Conservation (phyloP, 2,113 vertebrate species). For the Gallinago undulata region DNA sequence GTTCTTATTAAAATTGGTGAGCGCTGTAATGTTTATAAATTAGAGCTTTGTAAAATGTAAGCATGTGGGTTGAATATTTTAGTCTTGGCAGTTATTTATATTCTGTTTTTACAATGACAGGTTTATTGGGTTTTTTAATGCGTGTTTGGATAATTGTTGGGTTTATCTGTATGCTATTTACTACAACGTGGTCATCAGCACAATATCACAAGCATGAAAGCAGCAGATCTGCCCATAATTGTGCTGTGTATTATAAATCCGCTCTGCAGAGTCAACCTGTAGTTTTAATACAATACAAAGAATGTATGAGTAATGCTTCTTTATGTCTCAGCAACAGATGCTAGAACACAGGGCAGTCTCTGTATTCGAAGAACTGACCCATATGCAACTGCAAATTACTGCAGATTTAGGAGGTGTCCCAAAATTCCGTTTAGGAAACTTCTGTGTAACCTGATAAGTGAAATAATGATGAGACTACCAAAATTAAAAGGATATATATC, state of each 20-base stretch:
- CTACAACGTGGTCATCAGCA: background rate
- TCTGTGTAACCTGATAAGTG: background rate
- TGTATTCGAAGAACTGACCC: background rate
- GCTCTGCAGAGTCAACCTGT: background rate
- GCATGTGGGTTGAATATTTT: slow-evolving; percentile 29
- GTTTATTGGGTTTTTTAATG: slow-evolving; percentile 11
- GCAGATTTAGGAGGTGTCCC: background rate
- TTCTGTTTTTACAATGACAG: background rate
- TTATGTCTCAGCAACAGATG: background rate
- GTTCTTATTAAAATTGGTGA: slow-evolving; percentile 25
- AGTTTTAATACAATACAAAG: background rate
- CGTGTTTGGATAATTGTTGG: background rate
- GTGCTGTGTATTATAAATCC: background rate
- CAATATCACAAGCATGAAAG: background rate
- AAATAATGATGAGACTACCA: background rate
- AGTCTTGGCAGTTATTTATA: background rate
- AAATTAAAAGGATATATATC: background rate
- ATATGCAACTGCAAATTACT: background rate
- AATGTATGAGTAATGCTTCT: background rate
- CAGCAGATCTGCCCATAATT: background rate
- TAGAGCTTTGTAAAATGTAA: slow-evolving; percentile 35
- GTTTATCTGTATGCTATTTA: background rate
- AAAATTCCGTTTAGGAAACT: background rate
- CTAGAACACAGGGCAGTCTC: background rate
- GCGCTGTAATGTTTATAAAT: slow-evolving; percentile 47